Conservation (phyloP, 2,113 vertebrate species). For the Periophthalmus modestus region DNA sequence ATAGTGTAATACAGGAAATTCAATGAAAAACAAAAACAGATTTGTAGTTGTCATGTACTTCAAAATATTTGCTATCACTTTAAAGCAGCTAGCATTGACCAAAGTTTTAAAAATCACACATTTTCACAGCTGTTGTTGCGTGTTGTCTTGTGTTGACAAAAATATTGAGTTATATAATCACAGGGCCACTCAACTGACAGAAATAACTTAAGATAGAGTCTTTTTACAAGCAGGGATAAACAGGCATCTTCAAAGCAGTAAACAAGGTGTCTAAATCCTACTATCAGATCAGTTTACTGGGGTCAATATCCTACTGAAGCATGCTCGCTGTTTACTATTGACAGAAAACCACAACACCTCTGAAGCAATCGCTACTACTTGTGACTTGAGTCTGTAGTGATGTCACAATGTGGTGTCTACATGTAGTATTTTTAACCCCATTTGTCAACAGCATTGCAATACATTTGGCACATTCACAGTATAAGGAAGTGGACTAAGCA, state of each 20-base stretch:
- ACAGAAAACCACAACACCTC: background rate
- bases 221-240: background rate
- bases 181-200: background rate
- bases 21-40: too few species aligned
- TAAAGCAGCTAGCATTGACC: too few species aligned
- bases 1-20: too few species aligned
- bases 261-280: background rate
- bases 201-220: background rate
- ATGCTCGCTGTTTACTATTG: background rate
- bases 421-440: background rate
- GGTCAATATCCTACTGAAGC: background rate
- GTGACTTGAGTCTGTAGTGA: background rate
- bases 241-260: background rate
- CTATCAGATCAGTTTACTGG: background rate
- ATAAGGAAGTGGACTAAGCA: too few species aligned
- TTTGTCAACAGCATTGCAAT: background rate
- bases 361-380: background rate
- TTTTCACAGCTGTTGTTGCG: background rate
- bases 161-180: background rate
- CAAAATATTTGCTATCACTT: too few species aligned
- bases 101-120: too few species aligned
- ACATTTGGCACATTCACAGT: background rate
- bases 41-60: too few species aligned
- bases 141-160: background rate
- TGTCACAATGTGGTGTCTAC: background rate